phyloP scores from a whole-genome alignment of 2,888 invertebrate genomes.

The Zonitis immaculata region DNA sequence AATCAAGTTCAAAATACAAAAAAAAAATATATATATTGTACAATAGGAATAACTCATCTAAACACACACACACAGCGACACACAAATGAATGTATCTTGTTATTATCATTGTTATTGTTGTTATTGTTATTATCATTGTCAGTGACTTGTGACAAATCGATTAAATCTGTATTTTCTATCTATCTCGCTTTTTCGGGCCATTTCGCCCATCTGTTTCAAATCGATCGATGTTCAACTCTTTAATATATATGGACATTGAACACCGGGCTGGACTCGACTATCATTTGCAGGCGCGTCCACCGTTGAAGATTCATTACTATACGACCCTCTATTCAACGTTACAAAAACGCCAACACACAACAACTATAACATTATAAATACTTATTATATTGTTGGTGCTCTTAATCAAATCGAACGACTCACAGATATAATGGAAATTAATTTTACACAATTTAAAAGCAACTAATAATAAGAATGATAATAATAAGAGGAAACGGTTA shows the following conservation, averaged over 20 bases:
- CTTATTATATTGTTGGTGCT: too few species aligned
- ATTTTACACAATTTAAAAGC: background rate
- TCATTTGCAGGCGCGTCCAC: conserved; percentile 39
- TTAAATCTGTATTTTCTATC: background rate
- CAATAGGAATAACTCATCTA: too few species aligned
- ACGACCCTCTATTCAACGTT: conserved; percentile 13
- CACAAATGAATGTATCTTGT: background rate
- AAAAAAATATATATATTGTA: background rate
- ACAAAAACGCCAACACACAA: too few species aligned
- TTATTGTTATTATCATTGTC: conserved; percentile 45
- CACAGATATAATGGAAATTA: too few species aligned
- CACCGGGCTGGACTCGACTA: conserved; percentile 39
- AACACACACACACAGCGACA: too few species aligned
- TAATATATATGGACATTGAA: conserved; percentile 41
- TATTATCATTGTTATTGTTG: conserved; percentile 13
- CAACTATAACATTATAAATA: too few species aligned
- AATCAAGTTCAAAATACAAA: background rate
- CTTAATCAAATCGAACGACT: too few species aligned
- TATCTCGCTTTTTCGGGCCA: conserved; percentile 18
- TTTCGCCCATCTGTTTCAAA: conserved; percentile 39
- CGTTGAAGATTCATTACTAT: conserved; percentile 23
- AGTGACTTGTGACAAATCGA: conserved; percentile 37
- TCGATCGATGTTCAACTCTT: conserved; percentile 30
- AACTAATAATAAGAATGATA: too few species aligned
- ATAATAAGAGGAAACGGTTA: background rate